phyloP scores from a whole-genome alignment of 2,113 vertebrate species.

The Notarius lentiginosus region DNA sequence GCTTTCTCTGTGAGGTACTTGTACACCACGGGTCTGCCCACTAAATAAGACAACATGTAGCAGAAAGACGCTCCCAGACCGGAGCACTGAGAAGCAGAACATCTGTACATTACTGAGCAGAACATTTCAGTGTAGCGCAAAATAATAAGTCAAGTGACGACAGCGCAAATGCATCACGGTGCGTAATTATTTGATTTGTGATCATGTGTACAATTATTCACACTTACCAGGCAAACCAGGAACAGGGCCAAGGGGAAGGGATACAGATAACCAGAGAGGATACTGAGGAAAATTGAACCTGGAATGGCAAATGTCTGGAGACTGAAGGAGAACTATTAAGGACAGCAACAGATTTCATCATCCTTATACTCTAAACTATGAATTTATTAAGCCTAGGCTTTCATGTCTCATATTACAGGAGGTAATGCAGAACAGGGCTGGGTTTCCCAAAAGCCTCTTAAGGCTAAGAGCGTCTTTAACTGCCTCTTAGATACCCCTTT shows the following conservation, averaged over 20 bases:
- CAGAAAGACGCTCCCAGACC: slow-evolving; percentile 96
- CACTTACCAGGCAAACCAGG: slow-evolving; percentile 95
- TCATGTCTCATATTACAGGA: not conserved
- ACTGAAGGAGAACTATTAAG: slow-evolving; percentile 79
- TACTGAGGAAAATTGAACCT: slow-evolving; percentile 97
- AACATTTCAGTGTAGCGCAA: not conserved
- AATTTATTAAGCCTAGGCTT: not conserved
- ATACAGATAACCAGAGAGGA: slow-evolving; percentile 97
- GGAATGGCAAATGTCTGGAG: slow-evolving; percentile 98
- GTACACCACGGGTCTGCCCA: slow-evolving; percentile 93
- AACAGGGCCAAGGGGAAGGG: slow-evolving; percentile 94
- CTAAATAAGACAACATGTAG: slow-evolving; percentile 95
- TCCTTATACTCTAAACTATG: not conserved
- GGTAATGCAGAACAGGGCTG: not conserved
- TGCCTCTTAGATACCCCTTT: no score
- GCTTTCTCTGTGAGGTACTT: slow-evolving; percentile 95
- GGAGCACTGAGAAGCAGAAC: slow-evolving; percentile 80
- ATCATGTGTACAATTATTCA: not conserved
- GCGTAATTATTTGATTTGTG: not conserved
- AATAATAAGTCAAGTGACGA: not conserved
- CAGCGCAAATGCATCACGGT: not conserved
- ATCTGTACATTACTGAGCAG: slow-evolving; percentile 12
- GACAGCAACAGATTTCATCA: slow-evolving; percentile 44
- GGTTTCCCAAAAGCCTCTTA: no score
- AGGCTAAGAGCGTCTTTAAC: no score